Evolutionary conservation across 2,797 vertebrate genomes (phyloP).

Genomic region (Hemibagrus guttatus): DNA sequence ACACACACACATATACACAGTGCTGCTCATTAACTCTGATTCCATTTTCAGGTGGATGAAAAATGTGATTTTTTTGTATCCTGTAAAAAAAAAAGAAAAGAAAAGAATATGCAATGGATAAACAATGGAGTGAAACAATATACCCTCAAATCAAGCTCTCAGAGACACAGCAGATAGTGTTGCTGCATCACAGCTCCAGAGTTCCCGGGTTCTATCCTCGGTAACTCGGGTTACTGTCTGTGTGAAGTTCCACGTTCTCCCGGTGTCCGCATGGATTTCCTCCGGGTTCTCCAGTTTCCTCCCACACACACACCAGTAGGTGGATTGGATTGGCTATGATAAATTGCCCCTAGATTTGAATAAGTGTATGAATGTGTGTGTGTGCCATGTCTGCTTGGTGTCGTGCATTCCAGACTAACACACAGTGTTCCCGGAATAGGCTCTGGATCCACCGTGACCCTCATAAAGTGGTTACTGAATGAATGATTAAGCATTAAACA

Average conservation of each 20-base stretch:
- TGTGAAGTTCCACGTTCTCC: neutral
- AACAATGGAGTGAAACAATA: conserved; percentile 1
- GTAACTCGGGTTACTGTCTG: neutral
- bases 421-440: neutral
- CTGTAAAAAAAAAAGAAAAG: neutral
- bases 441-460: neutral
- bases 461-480: neutral
- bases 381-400: neutral
- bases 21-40: conserved; percentile 22
- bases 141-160: neutral
- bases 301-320: neutral
- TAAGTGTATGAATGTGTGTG: neutral
- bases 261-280: neutral
- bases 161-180: neutral
- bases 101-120: conserved; percentile 20
- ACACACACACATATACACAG: conserved; percentile 20
- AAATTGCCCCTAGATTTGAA: neutral
- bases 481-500: neutral
- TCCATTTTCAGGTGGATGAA: neutral
- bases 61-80: conserved; percentile 6
- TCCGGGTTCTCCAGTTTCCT: neutral
- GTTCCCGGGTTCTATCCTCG: neutral
- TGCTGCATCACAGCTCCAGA: neutral
- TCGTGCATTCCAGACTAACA: neutral
- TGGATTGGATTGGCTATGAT: neutral